Evolutionary conservation across 2,113 vertebrate genomes (phyloP).

Genomic region (Galeopterus variegatus): DNA sequence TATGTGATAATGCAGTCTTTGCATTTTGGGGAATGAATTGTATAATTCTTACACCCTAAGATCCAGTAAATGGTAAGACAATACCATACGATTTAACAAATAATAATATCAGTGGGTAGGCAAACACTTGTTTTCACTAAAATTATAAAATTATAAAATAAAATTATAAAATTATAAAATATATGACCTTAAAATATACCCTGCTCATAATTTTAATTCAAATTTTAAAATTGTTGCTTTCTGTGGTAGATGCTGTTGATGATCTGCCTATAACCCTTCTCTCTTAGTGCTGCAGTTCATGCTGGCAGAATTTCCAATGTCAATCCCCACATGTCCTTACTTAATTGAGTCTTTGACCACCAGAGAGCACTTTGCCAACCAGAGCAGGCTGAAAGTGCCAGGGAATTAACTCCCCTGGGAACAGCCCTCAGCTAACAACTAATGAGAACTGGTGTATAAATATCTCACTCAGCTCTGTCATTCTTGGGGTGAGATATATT

Average conservation of each 20-base stretch:
- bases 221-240: not conserved
- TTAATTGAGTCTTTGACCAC: not conserved
- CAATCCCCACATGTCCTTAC: not conserved
- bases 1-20: not conserved
- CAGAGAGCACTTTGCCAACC: not conserved
- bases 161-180: slow-evolving; percentile 2
- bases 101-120: not conserved
- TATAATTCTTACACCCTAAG: not conserved
- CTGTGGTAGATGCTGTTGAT: not conserved
- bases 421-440: not conserved
- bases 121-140: not conserved
- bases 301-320: not conserved
- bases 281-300: not conserved
- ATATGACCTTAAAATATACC: not conserved
- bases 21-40: not conserved
- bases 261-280: not conserved
- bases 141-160: not conserved
- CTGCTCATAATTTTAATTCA: not conserved
- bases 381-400: not conserved
- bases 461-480: not conserved
- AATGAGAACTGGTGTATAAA: not conserved
- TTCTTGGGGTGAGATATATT: not conserved
- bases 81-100: not conserved
- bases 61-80: not conserved
- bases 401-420: not conserved